These are phyloP conservation scores for Andrena haemorrhoa DNA, from an alignment of 2,888 invertebrate species.

Conservation along the genomic window DNA sequence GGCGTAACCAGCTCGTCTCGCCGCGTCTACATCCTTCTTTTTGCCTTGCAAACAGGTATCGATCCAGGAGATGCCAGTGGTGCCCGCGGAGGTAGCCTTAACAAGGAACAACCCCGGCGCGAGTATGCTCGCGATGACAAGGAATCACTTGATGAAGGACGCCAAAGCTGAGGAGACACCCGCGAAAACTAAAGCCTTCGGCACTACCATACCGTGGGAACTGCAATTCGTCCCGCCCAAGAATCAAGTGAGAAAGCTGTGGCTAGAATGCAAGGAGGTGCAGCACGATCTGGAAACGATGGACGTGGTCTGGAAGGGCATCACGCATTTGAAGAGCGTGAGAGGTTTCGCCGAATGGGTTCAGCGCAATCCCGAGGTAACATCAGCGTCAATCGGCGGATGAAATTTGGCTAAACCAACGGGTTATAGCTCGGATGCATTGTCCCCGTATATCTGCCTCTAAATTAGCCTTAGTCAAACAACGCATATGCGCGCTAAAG, in stretches of 20 bases:
- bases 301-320: constrained; percentile 88
- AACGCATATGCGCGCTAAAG: background rate
- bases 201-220: constrained; percentile 85
- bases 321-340: constrained; percentile 86
- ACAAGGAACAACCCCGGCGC: constrained; percentile 86
- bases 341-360: constrained; percentile 78
- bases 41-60: constrained; percentile 80
- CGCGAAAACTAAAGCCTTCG: constrained; percentile 86
- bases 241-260: constrained; percentile 86
- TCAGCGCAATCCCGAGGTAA: constrained; percentile 67
- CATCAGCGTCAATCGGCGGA: background rate
- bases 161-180: constrained; percentile 85
- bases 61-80: constrained; percentile 87
- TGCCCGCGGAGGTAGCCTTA: constrained; percentile 87
- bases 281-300: constrained; percentile 87
- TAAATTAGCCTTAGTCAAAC: background rate
- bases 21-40: constrained; percentile 6
- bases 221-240: constrained; percentile 86
- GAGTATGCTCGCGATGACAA: constrained; percentile 85
- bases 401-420: background rate
- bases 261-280: constrained; percentile 87
- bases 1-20: background rate
- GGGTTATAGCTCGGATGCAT: background rate
- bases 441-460: background rate
- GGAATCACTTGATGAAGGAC: constrained; percentile 86